Conservation (phyloP, 2,113 vertebrate species). For the Camelus bactrianus region DNA sequence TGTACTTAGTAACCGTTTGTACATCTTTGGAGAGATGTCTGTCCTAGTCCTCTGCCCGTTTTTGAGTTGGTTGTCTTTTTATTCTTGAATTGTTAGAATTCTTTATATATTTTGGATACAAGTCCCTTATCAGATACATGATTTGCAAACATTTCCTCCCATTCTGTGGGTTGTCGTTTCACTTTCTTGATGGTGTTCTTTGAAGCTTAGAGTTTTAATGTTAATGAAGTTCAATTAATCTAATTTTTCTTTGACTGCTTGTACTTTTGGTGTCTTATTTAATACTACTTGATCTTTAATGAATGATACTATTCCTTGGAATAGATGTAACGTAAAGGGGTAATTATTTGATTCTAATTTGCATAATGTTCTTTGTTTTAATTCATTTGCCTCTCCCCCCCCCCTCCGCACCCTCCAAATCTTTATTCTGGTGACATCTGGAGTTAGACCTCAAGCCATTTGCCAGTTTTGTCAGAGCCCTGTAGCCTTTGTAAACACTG, state of each 20-base stretch:
- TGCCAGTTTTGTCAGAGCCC: not conserved
- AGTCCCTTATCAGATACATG: not conserved
- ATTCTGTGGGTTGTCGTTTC: not conserved
- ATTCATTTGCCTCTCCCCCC: no score
- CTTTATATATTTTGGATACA: not conserved
- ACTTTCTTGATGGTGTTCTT: not conserved
- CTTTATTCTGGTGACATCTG: not conserved
- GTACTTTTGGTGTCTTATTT: not conserved
- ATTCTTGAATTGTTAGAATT: not conserved
- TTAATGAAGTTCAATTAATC: not conserved
- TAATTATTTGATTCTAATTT: not conserved
- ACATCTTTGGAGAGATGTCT: not conserved
- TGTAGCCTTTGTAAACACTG: not conserved
- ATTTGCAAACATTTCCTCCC: not conserved
- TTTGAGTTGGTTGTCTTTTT: not conserved
- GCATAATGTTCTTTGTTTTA: not conserved
- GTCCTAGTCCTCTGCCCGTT: not conserved
- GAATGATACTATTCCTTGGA: not conserved
- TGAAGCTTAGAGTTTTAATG: not conserved
- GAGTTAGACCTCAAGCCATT: not conserved
- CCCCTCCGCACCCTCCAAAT: rapidly evolving
- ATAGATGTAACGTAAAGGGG: not conserved
- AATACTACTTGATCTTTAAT: not conserved
- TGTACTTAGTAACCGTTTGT: not conserved
- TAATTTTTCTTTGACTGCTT: not conserved